These are phyloP conservation scores for Mus minutoides DNA, from an alignment of 2,797 vertebrate genomes.

Conservation along the genomic window DNA sequence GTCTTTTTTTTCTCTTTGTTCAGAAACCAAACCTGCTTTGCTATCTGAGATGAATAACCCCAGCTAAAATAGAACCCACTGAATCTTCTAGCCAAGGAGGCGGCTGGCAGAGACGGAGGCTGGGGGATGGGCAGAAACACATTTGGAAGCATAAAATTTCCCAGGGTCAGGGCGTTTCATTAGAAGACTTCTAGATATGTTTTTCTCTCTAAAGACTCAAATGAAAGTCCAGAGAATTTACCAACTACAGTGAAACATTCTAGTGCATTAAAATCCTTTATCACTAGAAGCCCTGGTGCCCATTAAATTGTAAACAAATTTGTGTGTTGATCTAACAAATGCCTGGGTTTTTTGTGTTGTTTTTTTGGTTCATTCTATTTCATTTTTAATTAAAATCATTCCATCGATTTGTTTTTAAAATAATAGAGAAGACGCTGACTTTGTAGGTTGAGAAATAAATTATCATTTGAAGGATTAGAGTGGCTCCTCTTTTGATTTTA, in stretches of 20 bases:
- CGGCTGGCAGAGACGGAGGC: slow-evolving; percentile 63
- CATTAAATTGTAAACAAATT: slow-evolving; percentile 79
- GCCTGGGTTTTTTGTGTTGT: slow-evolving; percentile 74
- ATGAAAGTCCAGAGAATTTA: slow-evolving; percentile 79
- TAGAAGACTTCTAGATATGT: slow-evolving; percentile 75
- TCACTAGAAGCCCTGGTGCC: slow-evolving; percentile 71
- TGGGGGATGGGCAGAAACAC: slow-evolving; percentile 59
- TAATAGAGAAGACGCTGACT: slow-evolving; percentile 80
- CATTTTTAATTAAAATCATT: slow-evolving; percentile 87
- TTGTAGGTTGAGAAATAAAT: slow-evolving; percentile 85
- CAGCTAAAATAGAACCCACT: slow-evolving; percentile 76
- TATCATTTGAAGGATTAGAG: slow-evolving; percentile 84
- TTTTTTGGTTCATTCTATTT: slow-evolving; percentile 81
- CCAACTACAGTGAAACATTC: slow-evolving; percentile 74
- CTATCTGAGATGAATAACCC: slow-evolving; percentile 81
- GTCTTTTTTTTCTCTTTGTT: slow-evolving; percentile 74
- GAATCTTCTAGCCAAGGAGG: slow-evolving; percentile 76
- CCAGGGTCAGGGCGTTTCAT: slow-evolving; percentile 78
- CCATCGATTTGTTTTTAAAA: slow-evolving; percentile 84
- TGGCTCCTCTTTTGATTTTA: slow-evolving; percentile 86
- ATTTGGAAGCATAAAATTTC: slow-evolving; percentile 76
- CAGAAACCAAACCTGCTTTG: slow-evolving; percentile 75
- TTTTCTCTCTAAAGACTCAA: slow-evolving; percentile 69
- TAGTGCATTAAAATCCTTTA: slow-evolving; percentile 63
- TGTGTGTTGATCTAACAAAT: slow-evolving; percentile 76